Evolutionary conservation across 2,113 vertebrate genomes (phyloP).

Genomic region (Callionymus lyra): DNA sequence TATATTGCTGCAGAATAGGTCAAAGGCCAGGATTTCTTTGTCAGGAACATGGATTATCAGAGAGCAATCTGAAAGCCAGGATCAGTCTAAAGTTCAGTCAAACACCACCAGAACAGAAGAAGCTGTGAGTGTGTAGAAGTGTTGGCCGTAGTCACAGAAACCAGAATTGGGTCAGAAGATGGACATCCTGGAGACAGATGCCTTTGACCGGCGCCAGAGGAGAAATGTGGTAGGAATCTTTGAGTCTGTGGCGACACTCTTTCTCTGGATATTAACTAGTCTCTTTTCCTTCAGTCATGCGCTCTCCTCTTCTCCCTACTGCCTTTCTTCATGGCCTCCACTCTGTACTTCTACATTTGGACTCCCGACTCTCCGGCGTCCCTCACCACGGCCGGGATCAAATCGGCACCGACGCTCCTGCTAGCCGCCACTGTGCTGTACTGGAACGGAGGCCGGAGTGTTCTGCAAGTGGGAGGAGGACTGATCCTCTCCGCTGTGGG

Average conservation of each 20-base stretch:
- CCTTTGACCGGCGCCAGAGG: conserved; percentile 56
- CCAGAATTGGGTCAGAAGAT: conserved; percentile 34
- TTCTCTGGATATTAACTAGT: conserved; percentile 1
- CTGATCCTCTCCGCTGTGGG: conserved; percentile 71
- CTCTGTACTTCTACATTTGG: conserved; percentile 63
- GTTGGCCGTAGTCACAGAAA: background rate
- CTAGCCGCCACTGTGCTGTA: conserved; percentile 56
- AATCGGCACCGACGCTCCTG: conserved; percentile 64
- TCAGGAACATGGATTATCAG: conserved; percentile 51
- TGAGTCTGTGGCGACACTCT: background rate
- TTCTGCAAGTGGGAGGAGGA: conserved; percentile 54
- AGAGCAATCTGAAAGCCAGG: conserved; percentile 37
- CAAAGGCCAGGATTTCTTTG: conserved; percentile 40
- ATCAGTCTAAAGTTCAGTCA: conserved; percentile 59
- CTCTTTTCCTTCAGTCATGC: conserved; percentile 42
- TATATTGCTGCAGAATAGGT: conserved; percentile 22
- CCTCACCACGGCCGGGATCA: conserved; percentile 58
- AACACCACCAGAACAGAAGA: conserved; percentile 16
- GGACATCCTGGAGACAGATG: conserved; percentile 71
- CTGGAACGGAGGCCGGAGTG: conserved; percentile 54
- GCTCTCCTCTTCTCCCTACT: conserved; percentile 62
- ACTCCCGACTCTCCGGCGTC: conserved; percentile 52
- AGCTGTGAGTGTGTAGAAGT: background rate
- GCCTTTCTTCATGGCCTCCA: conserved; percentile 57
- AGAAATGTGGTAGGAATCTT: conserved; percentile 56